phyloP scores from a whole-genome alignment of 2,888 invertebrate species.

The Hymenopus coronatus region DNA sequence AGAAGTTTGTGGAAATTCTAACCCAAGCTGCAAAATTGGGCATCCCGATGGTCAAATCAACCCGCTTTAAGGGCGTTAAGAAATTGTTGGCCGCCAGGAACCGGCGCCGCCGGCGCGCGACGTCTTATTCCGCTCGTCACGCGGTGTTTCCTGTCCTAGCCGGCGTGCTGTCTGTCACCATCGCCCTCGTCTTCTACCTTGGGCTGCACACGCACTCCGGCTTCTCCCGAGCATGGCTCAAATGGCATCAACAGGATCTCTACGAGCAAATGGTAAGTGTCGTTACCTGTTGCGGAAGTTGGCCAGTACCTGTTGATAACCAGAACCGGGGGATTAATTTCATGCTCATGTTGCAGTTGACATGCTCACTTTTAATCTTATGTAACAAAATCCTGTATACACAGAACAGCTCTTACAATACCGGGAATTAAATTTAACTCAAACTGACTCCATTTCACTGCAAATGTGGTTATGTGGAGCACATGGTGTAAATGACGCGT shows the following conservation, averaged over 20 bases:
- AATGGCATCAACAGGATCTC: constrained; percentile 41
- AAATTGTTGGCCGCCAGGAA: neutral
- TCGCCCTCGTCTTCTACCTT: constrained; percentile 39
- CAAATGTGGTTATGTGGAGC: no score
- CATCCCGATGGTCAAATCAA: neutral
- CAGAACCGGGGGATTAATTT: no score
- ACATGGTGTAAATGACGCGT: no score
- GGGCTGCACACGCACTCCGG: constrained; percentile 41
- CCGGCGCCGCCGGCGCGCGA: neutral
- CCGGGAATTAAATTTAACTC: no score
- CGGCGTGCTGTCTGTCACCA: constrained; percentile 30
- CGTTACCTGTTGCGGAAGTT: no score
- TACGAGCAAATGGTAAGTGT: constrained; percentile 36
- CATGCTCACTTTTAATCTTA: no score
- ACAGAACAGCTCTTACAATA: no score
- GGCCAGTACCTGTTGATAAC: no score
- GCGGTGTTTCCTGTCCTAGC: constrained; percentile 27
- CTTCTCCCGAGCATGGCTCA: constrained; percentile 40
- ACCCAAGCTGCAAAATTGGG: constrained; percentile 18
- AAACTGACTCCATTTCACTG: no score
- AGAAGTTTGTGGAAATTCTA: constrained; percentile 18
- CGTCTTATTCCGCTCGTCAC: neutral
- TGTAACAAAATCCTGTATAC: no score
- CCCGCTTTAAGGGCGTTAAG: constrained; percentile 11
- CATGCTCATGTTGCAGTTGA: no score